Conservation (phyloP, 2,888 invertebrate species). For the Spisula solida region DNA sequence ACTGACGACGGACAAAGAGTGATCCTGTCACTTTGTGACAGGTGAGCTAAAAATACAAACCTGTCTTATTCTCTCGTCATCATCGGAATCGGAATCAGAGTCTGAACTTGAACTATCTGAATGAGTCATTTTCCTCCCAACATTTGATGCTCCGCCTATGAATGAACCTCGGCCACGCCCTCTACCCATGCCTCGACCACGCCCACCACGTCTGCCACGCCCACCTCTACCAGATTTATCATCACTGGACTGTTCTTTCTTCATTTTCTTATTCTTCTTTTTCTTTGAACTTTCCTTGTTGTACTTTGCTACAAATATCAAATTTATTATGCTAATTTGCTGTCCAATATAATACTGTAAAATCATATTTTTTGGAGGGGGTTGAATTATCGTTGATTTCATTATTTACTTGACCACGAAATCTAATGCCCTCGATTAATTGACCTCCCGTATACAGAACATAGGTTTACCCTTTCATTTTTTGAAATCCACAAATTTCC, state of each 20-base stretch:
- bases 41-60: slow-evolving; percentile 48
- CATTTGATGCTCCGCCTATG: slow-evolving; percentile 9
- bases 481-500: too few relatives aligned
- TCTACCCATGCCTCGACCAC: slow-evolving; percentile 38
- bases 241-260: slow-evolving; percentile 37
- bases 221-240: slow-evolving; percentile 49
- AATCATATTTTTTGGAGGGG: too few relatives aligned
- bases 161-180: slow-evolving; percentile 35
- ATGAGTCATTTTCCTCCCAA: slow-evolving; percentile 19
- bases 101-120: slow-evolving; percentile 56
- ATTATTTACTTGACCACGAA: too few relatives aligned
- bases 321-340: too few relatives aligned
- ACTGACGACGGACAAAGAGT: too few relatives aligned
- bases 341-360: too few relatives aligned
- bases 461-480: too few relatives aligned
- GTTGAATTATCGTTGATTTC: too few relatives aligned
- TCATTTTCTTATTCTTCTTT: slow-evolving; percentile 78
- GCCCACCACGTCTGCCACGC: slow-evolving; percentile 49
- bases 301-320: slow-evolving; percentile 83
- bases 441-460: too few relatives aligned
- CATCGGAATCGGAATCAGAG: slow-evolving; percentile 63
- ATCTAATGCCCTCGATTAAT: too few relatives aligned
- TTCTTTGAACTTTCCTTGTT: slow-evolving; percentile 85
- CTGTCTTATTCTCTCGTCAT: slow-evolving; percentile 63
- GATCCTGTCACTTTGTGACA: too few relatives aligned